Conservation (phyloP, 2,113 vertebrate genomes). For the Harpagus bidentatus region DNA sequence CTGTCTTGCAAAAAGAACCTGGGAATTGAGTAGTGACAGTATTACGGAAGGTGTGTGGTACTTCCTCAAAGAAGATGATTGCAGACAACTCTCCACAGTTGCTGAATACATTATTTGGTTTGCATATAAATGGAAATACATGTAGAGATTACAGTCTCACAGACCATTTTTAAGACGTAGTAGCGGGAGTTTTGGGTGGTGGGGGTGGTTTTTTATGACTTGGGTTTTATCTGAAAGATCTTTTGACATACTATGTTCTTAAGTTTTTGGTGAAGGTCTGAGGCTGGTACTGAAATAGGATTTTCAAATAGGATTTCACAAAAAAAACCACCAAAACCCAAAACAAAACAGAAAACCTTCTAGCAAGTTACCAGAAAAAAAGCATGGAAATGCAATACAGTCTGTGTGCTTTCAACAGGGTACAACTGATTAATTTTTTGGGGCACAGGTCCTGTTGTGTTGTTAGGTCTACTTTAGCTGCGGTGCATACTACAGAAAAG, state of each 20-base stretch:
- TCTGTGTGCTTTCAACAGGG: accelerated
- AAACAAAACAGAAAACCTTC: neutral
- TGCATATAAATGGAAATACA: neutral
- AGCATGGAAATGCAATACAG: neutral
- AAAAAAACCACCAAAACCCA: neutral
- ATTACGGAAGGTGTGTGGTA: neutral
- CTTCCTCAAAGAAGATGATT: neutral
- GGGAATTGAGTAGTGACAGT: neutral
- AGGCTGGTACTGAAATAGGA: neutral
- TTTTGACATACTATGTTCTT: neutral
- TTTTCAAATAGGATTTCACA: neutral
- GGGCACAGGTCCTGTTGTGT: neutral
- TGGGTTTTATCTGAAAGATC: neutral
- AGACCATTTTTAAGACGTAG: neutral
- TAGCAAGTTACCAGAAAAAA: neutral
- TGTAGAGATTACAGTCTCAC: neutral
- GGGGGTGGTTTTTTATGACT: neutral
- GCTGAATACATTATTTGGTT: neutral
- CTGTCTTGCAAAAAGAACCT: neutral
- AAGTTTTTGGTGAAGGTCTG: neutral
- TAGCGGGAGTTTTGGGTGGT: neutral
- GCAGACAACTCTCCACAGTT: accelerated
- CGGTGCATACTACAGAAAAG: neutral
- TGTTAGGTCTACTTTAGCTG: neutral
- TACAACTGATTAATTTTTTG: neutral